phyloP scores from a whole-genome alignment of 2,113 vertebrate species.

The Erpornis zantholeuca region DNA sequence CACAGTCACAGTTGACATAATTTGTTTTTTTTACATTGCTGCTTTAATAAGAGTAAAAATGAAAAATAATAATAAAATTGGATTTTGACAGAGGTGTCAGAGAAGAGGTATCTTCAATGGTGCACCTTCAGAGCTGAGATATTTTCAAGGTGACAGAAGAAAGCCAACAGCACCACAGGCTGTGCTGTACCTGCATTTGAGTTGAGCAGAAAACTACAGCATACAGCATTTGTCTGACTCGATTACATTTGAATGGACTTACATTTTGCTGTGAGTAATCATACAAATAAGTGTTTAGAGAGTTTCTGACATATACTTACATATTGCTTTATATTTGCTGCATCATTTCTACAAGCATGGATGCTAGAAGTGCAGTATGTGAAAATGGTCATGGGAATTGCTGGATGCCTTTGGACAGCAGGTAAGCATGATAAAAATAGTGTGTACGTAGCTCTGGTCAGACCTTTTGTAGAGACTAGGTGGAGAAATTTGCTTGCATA shows the following conservation, averaged over 20 bases:
- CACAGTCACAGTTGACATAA: neutral
- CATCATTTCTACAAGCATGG: neutral
- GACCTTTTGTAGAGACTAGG: neutral
- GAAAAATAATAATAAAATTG: neutral
- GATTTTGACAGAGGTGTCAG: neutral
- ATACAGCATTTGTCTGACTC: neutral
- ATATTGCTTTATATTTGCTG: neutral
- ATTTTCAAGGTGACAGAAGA: neutral
- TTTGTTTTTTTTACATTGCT: neutral
- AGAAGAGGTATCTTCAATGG: neutral
- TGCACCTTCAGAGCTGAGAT: neutral
- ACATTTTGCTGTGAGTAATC: neutral
- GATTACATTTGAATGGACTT: neutral
- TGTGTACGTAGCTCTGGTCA: neutral
- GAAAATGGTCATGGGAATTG: neutral
- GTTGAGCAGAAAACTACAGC: neutral
- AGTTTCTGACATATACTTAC: neutral
- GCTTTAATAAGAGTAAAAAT: neutral
- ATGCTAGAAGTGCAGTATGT: neutral
- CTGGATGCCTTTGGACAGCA: neutral
- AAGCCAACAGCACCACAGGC: neutral
- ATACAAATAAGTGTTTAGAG: neutral
- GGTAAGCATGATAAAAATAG: fast-evolving
- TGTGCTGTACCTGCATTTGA: neutral
- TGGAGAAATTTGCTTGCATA: neutral